Evolutionary conservation across 92 coral and sea anemone species (phyloP).

Genomic region (Epizoanthus fatuus): DNA sequence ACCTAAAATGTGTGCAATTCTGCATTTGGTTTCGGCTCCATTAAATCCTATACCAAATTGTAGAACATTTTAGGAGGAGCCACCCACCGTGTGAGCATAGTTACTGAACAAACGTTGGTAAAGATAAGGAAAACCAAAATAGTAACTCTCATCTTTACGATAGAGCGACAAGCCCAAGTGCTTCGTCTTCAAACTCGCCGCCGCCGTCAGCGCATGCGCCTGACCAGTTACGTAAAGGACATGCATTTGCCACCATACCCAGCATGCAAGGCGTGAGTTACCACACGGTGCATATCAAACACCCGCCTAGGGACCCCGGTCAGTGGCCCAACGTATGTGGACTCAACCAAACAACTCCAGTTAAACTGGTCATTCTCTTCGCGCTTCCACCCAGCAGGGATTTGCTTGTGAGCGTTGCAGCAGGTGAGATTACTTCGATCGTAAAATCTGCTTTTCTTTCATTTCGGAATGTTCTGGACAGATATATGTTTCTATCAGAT

Average conservation of each 20-base stretch:
- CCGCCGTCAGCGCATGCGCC: conserved; percentile 53
- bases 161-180: conserved; percentile 11
- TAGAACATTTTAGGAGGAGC: no score
- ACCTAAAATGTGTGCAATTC: no score
- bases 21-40: no score
- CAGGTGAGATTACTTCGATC: conserved; percentile 56
- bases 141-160: no score
- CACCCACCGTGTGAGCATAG: no score
- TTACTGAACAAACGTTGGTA: no score
- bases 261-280: conserved; percentile 89
- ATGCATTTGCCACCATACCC: conserved; percentile 86
- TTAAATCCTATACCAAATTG: no score
- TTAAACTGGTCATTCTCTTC: conserved; percentile 83
- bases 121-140: no score
- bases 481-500: not conserved
- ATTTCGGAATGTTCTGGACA: not conserved
- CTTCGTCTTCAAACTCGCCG: conserved; percentile 23
- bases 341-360: conserved; percentile 69
- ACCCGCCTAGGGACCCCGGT: conserved; percentile 70
- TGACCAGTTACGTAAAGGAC: conserved; percentile 83
- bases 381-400: conserved; percentile 97
- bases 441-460: not conserved
- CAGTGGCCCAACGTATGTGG: conserved; percentile 87
- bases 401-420: conserved; percentile 87
- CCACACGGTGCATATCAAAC: conserved; percentile 87